These are phyloP conservation scores for Daboia siamensis DNA, from an alignment of 2,113 vertebrate species.

Conservation along the genomic window DNA sequence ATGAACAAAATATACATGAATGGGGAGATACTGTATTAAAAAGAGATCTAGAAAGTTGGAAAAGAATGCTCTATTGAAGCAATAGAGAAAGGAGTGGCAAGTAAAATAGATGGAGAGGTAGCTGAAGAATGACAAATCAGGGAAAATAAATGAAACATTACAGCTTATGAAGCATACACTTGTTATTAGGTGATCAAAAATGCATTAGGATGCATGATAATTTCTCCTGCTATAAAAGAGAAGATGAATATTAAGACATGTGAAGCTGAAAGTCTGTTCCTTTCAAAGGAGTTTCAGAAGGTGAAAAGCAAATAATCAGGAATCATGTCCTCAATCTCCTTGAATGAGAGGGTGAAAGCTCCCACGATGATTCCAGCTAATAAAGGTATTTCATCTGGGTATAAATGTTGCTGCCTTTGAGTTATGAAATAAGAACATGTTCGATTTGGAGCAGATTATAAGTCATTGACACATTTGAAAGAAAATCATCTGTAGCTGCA, in stretches of 20 bases:
- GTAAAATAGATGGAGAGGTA: background rate
- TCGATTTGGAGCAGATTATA: conserved; percentile 34
- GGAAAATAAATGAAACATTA: background rate
- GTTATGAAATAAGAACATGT: conserved; percentile 44
- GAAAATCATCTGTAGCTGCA: conserved; percentile 10
- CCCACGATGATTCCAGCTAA: conserved; percentile 23
- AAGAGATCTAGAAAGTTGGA: background rate
- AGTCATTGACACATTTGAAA: conserved; percentile 20
- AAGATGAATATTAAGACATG: conserved; percentile 24
- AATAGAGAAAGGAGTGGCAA: background rate
- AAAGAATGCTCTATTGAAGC: background rate
- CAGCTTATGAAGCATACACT: rapidly evolving
- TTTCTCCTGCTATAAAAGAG: conserved; percentile 13
- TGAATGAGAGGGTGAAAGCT: conserved; percentile 19
- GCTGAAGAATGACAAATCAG: rapidly evolving
- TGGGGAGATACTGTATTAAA: background rate
- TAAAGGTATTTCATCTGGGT: conserved; percentile 52
- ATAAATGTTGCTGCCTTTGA: conserved; percentile 49
- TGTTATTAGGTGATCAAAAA: conserved; percentile 3
- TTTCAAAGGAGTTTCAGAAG: background rate
- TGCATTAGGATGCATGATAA: rapidly evolving
- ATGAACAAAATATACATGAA: background rate
- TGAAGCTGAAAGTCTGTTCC: background rate
- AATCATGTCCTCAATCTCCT: conserved; percentile 39
- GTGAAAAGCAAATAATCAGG: background rate